Conservation (phyloP, 2,113 vertebrate species). For the Clupea harengus region DNA sequence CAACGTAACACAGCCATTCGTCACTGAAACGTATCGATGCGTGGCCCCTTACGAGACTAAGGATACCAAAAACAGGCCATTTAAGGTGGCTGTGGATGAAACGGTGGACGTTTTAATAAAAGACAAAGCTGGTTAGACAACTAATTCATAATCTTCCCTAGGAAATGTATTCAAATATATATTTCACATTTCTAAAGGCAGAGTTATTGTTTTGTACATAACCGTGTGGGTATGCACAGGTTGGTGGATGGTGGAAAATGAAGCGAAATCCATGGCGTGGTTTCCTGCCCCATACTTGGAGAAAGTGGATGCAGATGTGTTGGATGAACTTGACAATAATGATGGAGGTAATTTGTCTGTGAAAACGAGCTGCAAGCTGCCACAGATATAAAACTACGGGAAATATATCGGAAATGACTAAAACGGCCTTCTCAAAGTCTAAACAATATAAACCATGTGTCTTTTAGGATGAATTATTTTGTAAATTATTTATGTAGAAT, state of each 20-base stretch:
- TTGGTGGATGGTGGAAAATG: slow-evolving; percentile 92
- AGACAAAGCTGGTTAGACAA: slow-evolving; percentile 79
- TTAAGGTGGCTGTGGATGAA: slow-evolving; percentile 71
- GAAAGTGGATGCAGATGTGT: slow-evolving; percentile 51
- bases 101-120: slow-evolving; percentile 82
- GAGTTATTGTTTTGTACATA: too few relatives aligned
- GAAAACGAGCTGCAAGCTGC: neutral
- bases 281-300: slow-evolving; percentile 91
- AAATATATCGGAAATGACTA: neutral
- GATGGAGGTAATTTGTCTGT: slow-evolving; percentile 51
- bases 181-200: neutral
- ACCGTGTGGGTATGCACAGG: slow-evolving; percentile 63
- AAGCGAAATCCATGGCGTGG: slow-evolving; percentile 82
- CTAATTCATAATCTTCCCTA: neutral
- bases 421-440: neutral
- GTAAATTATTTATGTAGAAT: too few relatives aligned
- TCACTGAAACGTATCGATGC: slow-evolving; percentile 77
- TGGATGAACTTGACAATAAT: slow-evolving; percentile 28
- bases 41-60: slow-evolving; percentile 81
- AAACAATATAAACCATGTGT: neutral
- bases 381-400: neutral
- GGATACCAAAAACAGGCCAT: slow-evolving; percentile 78
- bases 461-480: too few relatives aligned
- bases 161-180: neutral
- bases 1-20: slow-evolving; percentile 70